A percentile compares a stretch with the other conserved stretches of the same genome.
Evolutionary conservation across 2,797 vertebrate genomes (phyloP).

Genomic region (Tragopan temminckii): DNA sequence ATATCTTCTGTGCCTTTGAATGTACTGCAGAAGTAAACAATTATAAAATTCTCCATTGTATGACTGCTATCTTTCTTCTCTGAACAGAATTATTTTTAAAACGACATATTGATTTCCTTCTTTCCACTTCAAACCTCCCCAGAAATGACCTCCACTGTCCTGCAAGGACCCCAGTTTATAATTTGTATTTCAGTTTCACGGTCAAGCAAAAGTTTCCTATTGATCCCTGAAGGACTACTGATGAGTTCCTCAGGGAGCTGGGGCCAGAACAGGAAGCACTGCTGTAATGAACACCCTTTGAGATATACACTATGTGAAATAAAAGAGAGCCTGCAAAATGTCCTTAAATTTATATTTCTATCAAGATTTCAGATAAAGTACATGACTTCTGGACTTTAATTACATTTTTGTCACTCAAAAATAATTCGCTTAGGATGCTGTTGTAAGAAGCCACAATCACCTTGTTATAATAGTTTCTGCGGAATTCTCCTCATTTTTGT

Average conservation of each 20-base stretch:
- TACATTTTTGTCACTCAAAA: background rate
- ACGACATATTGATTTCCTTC: constrained; percentile 21
- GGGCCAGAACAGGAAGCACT: background rate
- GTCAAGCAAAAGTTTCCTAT: background rate
- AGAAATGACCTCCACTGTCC: background rate
- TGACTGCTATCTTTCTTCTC: background rate
- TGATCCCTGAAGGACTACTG: constrained; percentile 49
- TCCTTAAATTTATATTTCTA: constrained; percentile 5
- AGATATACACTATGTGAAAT: background rate
- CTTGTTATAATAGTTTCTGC: background rate
- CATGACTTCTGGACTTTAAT: background rate
- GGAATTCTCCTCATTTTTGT: background rate
- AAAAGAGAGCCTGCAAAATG: background rate
- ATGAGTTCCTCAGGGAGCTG: constrained; percentile 34
- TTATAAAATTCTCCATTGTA: background rate
- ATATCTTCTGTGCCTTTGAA: background rate
- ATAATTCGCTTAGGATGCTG: background rate
- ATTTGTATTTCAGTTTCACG: background rate
- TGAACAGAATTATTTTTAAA: constrained; percentile 43
- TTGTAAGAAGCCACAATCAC: background rate
- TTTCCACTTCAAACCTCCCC: background rate
- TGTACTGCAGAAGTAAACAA: background rate
- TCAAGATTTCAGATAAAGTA: background rate
- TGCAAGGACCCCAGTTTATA: background rate
- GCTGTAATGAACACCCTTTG: background rate